Base-by-base conservation (phyloP, 2,797 vertebrate species). In the Spondyliosoma cantharus region DNA sequence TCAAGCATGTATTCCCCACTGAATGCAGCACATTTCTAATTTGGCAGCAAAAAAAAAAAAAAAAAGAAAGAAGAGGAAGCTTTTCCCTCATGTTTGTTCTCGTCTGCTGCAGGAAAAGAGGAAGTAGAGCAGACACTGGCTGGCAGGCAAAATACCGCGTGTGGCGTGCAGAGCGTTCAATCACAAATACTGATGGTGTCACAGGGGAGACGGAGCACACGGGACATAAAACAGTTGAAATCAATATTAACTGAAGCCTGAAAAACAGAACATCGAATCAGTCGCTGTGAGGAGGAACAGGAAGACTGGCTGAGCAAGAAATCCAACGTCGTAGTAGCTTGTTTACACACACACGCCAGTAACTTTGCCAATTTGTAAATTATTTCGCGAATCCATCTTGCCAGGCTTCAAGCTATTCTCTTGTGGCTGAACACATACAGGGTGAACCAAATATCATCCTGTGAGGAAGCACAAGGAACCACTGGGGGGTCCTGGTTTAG, bases 31-130 rank as follows among this genome's bases (percentile, higher is more conserved):
- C 19, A 48, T 37, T 20, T 63, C 11, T 50, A 49, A 49, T 75
- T 68, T 74, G 0, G 17, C 11, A 11, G 24, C 15, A 58, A 58
- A 43, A 17, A 15, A 60, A 76, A 20, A 76, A 62, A 61, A 24
- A 9, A 20, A 76, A 62, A 61, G n/a, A 9, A 63, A 43, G 7
- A 12, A 14, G 63, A 17, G 1, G 13, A 50, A 46, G 7, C 25
- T 14, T 3, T 29, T 48, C 5, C 62, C 25, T 60, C 5, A 0
- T 73, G 62, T 71, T 74, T 60, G 50, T 71, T 42, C 4, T 46
- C 0, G 45, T 86, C 73, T 81, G 76, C 80, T 54, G 74, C 25
- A 75, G 27, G 32, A 82, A 83, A 84, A 82, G 74, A 82, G 83
- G 83, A 87, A 87, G 83, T 80, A 78, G 46, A 75, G 20, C 60